These are phyloP conservation scores for Temnothorax nylanderi DNA, from an alignment of 1,140 invertebrate species.

Conservation along the genomic window DNA sequence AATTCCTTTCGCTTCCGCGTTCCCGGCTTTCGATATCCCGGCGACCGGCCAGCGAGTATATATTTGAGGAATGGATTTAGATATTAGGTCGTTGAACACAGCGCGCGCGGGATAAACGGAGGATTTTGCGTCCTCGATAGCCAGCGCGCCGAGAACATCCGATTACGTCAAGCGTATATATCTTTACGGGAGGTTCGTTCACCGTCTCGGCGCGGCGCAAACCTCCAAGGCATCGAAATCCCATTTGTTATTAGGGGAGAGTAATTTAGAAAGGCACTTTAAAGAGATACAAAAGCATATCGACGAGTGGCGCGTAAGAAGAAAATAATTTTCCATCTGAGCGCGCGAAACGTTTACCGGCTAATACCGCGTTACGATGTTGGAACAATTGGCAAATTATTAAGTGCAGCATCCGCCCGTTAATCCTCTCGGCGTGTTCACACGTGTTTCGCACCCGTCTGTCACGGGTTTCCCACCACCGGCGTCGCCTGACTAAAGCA, in stretches of 20 bases:
- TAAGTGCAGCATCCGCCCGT: slow-evolving; percentile 56
- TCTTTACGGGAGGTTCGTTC: not conserved
- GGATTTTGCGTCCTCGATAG: slow-evolving; percentile 9
- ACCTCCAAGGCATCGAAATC: not conserved
- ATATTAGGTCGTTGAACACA: not conserved
- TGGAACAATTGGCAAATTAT: slow-evolving; percentile 60
- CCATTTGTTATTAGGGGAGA: not conserved
- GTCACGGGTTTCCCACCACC: slow-evolving; percentile 50
- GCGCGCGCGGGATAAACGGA: not conserved
- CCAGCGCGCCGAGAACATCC: slow-evolving; percentile 2
- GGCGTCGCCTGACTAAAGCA: not conserved
- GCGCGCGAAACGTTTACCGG: slow-evolving; percentile 13
- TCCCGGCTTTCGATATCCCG: slow-evolving; percentile 3
- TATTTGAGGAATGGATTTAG: not conserved
- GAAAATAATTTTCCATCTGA: slow-evolving; percentile 41
- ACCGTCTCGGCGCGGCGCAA: not conserved
- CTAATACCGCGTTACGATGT: slow-evolving; percentile 7
- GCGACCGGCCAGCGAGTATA: not conserved
- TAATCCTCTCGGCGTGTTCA: slow-evolving; percentile 52
- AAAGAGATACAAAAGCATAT: not conserved
- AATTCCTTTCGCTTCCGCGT: slow-evolving; percentile 57
- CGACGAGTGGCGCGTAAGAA: not conserved
- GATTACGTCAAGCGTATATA: not conserved
- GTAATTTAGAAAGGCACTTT: not conserved
- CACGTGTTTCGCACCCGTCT: slow-evolving; percentile 58